Evolutionary conservation across 2,113 vertebrate species (phyloP).

Genomic region (Heliornis fulica): DNA sequence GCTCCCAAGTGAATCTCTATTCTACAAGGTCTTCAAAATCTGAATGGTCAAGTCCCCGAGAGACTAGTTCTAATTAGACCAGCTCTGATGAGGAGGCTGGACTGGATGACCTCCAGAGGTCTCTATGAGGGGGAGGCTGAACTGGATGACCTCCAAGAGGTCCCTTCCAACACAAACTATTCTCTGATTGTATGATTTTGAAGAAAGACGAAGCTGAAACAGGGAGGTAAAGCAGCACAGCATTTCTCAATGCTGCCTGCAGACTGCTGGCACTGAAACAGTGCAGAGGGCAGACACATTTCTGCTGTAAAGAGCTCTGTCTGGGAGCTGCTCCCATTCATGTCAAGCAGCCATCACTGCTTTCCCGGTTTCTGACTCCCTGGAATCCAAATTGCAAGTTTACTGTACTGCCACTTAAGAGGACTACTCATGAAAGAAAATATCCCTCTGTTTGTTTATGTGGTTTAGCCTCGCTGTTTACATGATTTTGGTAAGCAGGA

Average conservation of each 20-base stretch:
- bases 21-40: not conserved
- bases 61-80: not conserved
- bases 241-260: not conserved
- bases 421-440: not conserved
- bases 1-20: not conserved
- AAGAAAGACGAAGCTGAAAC: not conserved
- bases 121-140: not conserved
- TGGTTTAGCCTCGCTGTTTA: not conserved
- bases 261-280: not conserved
- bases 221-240: not conserved
- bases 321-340: not conserved
- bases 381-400: not conserved
- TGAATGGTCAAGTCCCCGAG: not conserved
- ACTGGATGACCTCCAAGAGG: not conserved
- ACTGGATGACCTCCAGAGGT: not conserved
- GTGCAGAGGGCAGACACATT: not conserved
- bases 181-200: not conserved
- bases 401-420: not conserved
- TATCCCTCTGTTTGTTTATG: not conserved
- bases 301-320: not conserved
- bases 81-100: not conserved
- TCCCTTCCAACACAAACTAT: not conserved
- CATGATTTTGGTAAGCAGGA: not conserved
- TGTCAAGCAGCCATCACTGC: not conserved
- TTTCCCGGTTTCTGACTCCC: not conserved